Conservation (phyloP, 1,140 invertebrate genomes). For the Leptinotarsa lineolata region DNA sequence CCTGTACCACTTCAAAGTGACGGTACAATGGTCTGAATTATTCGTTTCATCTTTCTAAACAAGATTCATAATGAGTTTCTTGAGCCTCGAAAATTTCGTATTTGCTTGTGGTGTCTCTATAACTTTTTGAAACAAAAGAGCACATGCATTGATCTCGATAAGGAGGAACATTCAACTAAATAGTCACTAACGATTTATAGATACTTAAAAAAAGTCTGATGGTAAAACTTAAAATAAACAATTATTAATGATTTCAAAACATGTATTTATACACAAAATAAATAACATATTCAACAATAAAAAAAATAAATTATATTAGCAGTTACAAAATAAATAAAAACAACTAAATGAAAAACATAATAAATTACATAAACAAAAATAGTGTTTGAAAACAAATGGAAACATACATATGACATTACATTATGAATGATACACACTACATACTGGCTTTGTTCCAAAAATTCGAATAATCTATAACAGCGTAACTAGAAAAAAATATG, state of each 20-base stretch:
- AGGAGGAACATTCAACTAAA: too few species aligned
- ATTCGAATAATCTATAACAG: not conserved
- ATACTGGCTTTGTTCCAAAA: not conserved
- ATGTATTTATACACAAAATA: conserved; percentile 47
- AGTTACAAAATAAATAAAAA: conserved; percentile 31
- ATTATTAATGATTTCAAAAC: conserved; percentile 33
- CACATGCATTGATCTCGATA: too few species aligned
- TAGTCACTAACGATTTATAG: too few species aligned
- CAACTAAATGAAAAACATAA: conserved; percentile 13
- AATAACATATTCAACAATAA: conserved; percentile 48
- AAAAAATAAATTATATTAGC: conserved; percentile 40
- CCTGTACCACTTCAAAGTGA: too few species aligned
- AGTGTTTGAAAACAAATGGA: conserved; percentile 16
- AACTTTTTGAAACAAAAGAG: too few species aligned
- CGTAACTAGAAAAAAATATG: not conserved
- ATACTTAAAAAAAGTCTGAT: too few species aligned
- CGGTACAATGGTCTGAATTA: too few species aligned
- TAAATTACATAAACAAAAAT: conserved; percentile 19
- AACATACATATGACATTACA: conserved; percentile 9
- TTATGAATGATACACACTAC: conserved; percentile 5
- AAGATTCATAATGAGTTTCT: too few species aligned
- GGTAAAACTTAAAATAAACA: not conserved
- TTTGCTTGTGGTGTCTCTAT: too few species aligned
- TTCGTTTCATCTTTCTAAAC: too few species aligned
- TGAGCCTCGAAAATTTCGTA: too few species aligned